Percentiles rank a stretch among this genome's conserved stretches.
Conservation (phyloP, 2,888 invertebrate species). For the Leptura quadrifasciata region DNA sequence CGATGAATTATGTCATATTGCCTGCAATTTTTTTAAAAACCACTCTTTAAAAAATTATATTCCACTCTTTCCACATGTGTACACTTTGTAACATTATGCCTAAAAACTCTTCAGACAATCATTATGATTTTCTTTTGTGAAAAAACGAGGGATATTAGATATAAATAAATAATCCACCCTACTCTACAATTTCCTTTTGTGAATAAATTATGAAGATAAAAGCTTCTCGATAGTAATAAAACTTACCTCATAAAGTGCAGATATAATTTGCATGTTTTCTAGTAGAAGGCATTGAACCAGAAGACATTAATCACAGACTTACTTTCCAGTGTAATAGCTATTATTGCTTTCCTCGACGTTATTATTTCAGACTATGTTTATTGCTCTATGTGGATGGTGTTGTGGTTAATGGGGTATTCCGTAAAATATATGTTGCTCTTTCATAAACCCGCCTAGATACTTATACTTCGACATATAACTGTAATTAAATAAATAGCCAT, state of each 20-base stretch:
- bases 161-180: slow-evolving; percentile 12
- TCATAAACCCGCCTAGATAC: slow-evolving; percentile 24
- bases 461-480: slow-evolving; percentile 21
- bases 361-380: slow-evolving; percentile 23
- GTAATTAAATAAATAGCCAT: slow-evolving; percentile 38
- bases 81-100: too few relatives aligned
- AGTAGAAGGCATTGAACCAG: neutral
- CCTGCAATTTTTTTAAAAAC: too few relatives aligned
- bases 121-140: slow-evolving; percentile 11
- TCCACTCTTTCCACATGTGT: too few relatives aligned
- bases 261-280: slow-evolving; percentile 11
- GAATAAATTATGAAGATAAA: slow-evolving; percentile 29
- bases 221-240: slow-evolving; percentile 5
- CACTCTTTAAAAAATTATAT: too few relatives aligned
- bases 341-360: neutral
- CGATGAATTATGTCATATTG: too few relatives aligned
- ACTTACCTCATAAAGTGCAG: neutral
- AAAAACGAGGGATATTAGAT: slow-evolving; percentile 14
- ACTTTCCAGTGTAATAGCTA: neutral
- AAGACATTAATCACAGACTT: slow-evolving; percentile 1
- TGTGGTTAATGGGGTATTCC: neutral
- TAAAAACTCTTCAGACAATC: neutral
- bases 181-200: neutral
- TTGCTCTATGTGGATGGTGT: slow-evolving; percentile 14
- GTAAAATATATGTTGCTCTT: slow-evolving; percentile 21